Conservation (phyloP, 2,888 invertebrate species). For the Hipparchia sbordonii region DNA sequence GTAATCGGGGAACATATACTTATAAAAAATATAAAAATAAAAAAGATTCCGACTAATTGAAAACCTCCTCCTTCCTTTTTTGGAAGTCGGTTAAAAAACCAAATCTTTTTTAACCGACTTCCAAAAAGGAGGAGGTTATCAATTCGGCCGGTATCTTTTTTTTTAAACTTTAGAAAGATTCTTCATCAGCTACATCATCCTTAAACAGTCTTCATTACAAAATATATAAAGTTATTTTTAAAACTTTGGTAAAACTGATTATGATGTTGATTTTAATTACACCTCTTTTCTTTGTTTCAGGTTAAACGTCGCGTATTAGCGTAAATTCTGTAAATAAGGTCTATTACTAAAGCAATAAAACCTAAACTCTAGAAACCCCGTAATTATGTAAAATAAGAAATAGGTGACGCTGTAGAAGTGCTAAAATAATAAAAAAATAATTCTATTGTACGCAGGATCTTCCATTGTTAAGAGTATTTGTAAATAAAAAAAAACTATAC, state of each 20-base stretch:
- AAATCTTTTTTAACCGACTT: no score
- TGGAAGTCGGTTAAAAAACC: no score
- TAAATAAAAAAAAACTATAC: slow-evolving; percentile 24
- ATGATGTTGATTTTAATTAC: neutral
- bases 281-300: slow-evolving; percentile 62
- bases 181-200: neutral
- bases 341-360: slow-evolving; percentile 76
- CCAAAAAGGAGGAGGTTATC: no score
- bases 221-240: no score
- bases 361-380: slow-evolving; percentile 71
- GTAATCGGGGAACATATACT: no score
- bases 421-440: slow-evolving; percentile 46
- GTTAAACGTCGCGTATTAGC: slow-evolving; percentile 40
- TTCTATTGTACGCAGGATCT: slow-evolving; percentile 57
- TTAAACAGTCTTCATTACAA: no score
- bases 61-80: no score
- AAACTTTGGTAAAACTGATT: neutral
- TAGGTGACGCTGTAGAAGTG: slow-evolving; percentile 58
- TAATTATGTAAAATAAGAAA: slow-evolving; percentile 42
- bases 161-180: neutral
- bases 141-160: no score
- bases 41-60: no score
- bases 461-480: slow-evolving; percentile 55
- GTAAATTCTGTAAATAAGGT: slow-evolving; percentile 58
- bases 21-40: no score